Evolutionary conservation across 2,888 invertebrate species (phyloP), one percentile per base, ranked within the genome.

Genomic region (Coenonympha glycerion): DNA sequence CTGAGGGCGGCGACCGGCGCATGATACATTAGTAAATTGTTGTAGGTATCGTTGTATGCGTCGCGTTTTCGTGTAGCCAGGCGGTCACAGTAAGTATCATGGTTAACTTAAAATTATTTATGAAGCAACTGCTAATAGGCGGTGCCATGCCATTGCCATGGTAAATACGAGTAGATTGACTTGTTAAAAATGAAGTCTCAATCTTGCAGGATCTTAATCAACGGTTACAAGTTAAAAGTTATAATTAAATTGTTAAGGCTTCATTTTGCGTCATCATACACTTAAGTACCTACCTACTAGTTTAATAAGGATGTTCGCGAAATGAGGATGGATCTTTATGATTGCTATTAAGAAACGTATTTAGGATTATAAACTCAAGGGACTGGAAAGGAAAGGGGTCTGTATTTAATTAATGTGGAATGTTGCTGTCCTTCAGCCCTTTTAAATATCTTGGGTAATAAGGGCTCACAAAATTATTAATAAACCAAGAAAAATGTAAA

Each of bases 101-200:
- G 39, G 28, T 28, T 33, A 33, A 47, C 42, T 39, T 22, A 31
- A 44, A 31, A 44, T 30, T 31, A 50, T 51, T 47, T 53, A 53
- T 50, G 50, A 31, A 47, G 49, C 36, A 51, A 51, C 34, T 9
- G 22, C 9, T 36, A 53, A 42, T 50, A 31, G 44, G 21, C 47
- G 44, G 16, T 44, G 33, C 26, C 50, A 50, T 31, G 50, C 47
- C 44, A 50, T n/a, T n/a, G n/a, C n/a, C n/a, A n/a, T n/a, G n/a
- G n/a, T n/a, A 50, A 40, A 39, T 45, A 26, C n/a, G n/a, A n/a
- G n/a, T n/a, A 39, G 36, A 48, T 48, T 48, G 52, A 52, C 48
- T 48, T 41, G 37, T 54, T 50, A 28, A 54, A 55, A 44, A 31
- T 44, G 52, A 48, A 37, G 49, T 44, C 46, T 53, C 28, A 44